Percentiles rank a stretch among this genome's conserved stretches.
Evolutionary conservation across 2,113 vertebrate genomes (phyloP).

Genomic region (Tringa solitaria): DNA sequence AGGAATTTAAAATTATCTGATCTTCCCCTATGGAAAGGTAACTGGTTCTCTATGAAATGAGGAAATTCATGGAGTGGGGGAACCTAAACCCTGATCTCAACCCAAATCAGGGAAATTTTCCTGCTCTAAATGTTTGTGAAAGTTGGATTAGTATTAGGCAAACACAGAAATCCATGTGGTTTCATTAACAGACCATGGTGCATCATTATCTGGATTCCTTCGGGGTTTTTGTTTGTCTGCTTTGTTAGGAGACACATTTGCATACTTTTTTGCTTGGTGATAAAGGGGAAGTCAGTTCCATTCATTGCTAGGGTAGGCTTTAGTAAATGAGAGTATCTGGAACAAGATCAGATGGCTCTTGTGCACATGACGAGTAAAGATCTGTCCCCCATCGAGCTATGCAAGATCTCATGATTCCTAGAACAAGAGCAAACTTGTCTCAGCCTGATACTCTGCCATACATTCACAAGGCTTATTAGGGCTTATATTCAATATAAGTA

Average conservation of each 20-base stretch:
- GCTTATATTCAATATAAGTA: not conserved
- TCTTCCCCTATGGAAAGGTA: not conserved
- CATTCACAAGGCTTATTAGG: not conserved
- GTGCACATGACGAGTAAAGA: not conserved
- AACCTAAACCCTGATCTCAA: not conserved
- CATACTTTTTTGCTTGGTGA: not conserved
- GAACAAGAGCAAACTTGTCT: not conserved
- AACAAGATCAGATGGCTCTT: not conserved
- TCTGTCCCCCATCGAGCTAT: not conserved
- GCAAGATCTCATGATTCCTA: not conserved
- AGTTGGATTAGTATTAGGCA: not conserved
- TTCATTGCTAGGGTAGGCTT: not conserved
- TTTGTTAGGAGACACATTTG: not conserved
- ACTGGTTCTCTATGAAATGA: not conserved
- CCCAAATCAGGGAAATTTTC: not conserved
- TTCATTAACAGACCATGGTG: fast-evolving
- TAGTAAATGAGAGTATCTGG: not conserved
- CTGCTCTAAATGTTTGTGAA: not conserved
- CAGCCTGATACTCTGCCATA: not conserved
- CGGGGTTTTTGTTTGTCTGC: not conserved
- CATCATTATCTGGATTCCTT: fast-evolving
- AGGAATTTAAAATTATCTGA: not conserved
- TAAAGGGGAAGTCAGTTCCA: not conserved
- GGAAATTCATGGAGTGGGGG: not conserved
- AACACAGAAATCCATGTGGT: not conserved